These are phyloP conservation scores for Macropis europaea DNA, from an alignment of 2,888 invertebrate genomes.

Conservation along the genomic window DNA sequence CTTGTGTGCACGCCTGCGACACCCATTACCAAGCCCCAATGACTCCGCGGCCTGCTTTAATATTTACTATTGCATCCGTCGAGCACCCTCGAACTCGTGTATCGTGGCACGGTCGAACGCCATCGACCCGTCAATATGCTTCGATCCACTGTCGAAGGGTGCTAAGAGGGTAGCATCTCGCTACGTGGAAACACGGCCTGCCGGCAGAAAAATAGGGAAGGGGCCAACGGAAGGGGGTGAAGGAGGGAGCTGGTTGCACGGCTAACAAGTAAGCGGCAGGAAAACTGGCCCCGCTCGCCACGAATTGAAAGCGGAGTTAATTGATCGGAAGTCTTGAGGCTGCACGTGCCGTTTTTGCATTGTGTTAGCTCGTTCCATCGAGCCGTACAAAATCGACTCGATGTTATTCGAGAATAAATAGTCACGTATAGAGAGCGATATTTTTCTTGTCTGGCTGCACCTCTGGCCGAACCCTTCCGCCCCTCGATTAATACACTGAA, in stretches of 20 bases:
- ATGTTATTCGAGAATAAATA: slow-evolving; percentile 55
- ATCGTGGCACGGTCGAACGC: slow-evolving; percentile 71
- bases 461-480: slow-evolving; percentile 14
- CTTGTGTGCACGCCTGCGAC: slow-evolving; percentile 57
- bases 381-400: slow-evolving; percentile 54
- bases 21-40: slow-evolving; percentile 69
- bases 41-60: slow-evolving; percentile 67
- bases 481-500: no score
- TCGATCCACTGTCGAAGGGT: slow-evolving; percentile 69
- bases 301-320: slow-evolving; percentile 77
- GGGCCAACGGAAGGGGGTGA: background rate
- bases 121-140: slow-evolving; percentile 75
- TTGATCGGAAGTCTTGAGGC: slow-evolving; percentile 80
- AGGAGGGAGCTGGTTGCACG: slow-evolving; percentile 28
- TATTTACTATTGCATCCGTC: slow-evolving; percentile 72
- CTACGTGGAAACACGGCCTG: slow-evolving; percentile 47
- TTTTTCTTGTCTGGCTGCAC: slow-evolving; percentile 54
- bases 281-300: slow-evolving; percentile 52
- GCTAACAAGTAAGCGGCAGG: slow-evolving; percentile 61
- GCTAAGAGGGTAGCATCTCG: slow-evolving; percentile 56
- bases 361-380: slow-evolving; percentile 52
- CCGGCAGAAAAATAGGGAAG: slow-evolving; percentile 8
- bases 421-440: slow-evolving; percentile 49
- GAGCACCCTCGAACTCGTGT: slow-evolving; percentile 67
- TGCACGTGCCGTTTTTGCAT: slow-evolving; percentile 75